Base-by-base conservation (phyloP, 2,888 invertebrate genomes). In the Sisyra terminalis region DNA sequence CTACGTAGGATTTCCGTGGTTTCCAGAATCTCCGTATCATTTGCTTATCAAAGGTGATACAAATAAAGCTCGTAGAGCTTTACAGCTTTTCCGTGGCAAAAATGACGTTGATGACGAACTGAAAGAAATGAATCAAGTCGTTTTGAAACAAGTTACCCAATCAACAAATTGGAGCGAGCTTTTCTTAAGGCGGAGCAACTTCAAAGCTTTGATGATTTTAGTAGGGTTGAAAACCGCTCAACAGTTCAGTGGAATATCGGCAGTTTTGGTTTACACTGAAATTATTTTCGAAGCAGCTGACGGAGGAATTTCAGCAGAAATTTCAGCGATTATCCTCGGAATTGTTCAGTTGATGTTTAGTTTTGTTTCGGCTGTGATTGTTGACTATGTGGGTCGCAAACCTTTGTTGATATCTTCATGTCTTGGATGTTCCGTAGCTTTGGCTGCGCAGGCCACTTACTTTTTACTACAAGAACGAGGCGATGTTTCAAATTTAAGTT, bases 21-120 rank as follows among this genome's bases (percentile, higher is more conserved):
- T 79, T 55, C 81, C 81, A 11, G 81, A 82, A 62, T 69, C 72
- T 1, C 75, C 75, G 0, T 65, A 71, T 41, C 68, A 61, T 48
- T 55, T 61, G 45, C 55, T 67, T 29, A 60, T 64, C 30, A 62
- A 58, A 38, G 57, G 57, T 6, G 55, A 58, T 11, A 62, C 63
- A 44, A 53, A 58, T 2, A 63, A 64, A 14, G 74, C 74, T 1
- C 54, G 61, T 14, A 51, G 57, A 35, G 66, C 76, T n/a, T 63
- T 82, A 45, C 62, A 65, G 49, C 69, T 66, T 54, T 57, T 82
- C 37, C 64, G 80, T 46, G 71, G 70, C 35, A 69, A 67, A 46
- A 44, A 49, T 1, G 54, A 63, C 39, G 53, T 59, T 1, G 71
- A 77, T 50, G 67, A 67, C 46, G 70, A 70, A 51, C 49, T 65